phyloP scores from a whole-genome alignment of 2,888 invertebrate species.

The Heliothis peltigera region DNA sequence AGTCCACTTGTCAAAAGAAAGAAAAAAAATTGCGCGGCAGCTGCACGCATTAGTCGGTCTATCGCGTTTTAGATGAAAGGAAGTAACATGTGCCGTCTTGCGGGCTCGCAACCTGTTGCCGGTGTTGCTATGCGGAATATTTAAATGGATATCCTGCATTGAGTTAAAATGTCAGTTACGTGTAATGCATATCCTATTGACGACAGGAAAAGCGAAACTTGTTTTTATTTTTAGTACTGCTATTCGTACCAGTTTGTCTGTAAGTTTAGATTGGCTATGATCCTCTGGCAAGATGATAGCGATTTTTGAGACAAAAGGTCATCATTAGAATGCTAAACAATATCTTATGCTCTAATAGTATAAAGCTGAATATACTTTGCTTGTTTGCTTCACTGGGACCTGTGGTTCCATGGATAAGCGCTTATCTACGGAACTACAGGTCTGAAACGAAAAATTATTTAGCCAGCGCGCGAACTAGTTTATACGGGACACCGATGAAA shows the following conservation, averaged over 20 bases:
- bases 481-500: no score
- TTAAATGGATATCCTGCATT: constrained; percentile 24
- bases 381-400: no score
- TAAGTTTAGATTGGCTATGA: constrained; percentile 5
- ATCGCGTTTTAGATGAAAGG: constrained; percentile 25
- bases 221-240: background rate
- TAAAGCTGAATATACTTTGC: no score
- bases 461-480: no score
- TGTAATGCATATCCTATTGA: background rate
- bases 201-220: constrained; percentile 26
- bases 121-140: constrained; percentile 24
- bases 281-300: background rate
- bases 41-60: constrained; percentile 25
- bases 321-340: constrained; percentile 16
- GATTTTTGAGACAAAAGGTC: constrained; percentile 32
- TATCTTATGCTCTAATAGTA: no score
- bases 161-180: constrained; percentile 11
- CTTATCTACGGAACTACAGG: no score
- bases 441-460: no score
- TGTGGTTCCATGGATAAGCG: no score
- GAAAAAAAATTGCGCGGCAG: constrained; percentile 22
- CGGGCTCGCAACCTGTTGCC: constrained; percentile 28
- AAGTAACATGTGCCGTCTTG: constrained; percentile 38
- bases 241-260: background rate
- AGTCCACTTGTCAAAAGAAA: constrained; percentile 13